Evolutionary conservation across 2,113 vertebrate species (phyloP), one percentile per base, ranked within the genome.

Genomic region (Corythoichthys haematopterus): DNA sequence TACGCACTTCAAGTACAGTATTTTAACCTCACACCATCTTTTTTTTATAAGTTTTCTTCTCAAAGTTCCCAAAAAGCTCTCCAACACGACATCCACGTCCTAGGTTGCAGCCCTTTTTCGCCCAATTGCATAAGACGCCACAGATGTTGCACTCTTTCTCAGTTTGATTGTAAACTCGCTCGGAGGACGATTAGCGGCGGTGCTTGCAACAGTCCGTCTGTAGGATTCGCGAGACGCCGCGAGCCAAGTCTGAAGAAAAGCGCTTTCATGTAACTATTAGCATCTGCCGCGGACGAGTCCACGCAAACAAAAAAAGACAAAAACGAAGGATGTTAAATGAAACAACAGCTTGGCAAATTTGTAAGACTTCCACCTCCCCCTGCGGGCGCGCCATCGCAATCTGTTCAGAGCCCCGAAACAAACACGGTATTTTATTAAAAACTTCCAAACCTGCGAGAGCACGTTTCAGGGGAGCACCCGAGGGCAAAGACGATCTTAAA

Each of bases 401-500:
- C 57, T 43, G 61, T 52, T 53, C 65, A 2, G 15, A 8, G 2
- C 28, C 55, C 33, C 16, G 33, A 45, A 47, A 65, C 12, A 48
- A 52, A 57, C 65, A 64, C 60, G 12, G 61, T 16, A 70, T 76
- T 69, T 78, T 58, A 73, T 71, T 66, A 57, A 77, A 75, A 60
- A 55, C 65, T 3, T 20, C 47, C 66, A 70, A 74, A 70, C 61
- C 51, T 35, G 33, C 50, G 71, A 71, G 59, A 40, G 38, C 12
- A 35, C 13, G 45, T 75, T 79, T 6, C 69, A 14, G 7, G 56
- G 51, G 74, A 75, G 46, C 70, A 81, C 78, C 72, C 1, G 37
- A 64, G 68, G 70, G 70, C 64, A 58, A 57, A 60, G 65, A n/a
- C 48, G 55, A 20, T 62, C 64, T 59, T 50, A 45, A 75, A 61